Percentiles rank a stretch among this genome's conserved stretches.
phyloP scores from a whole-genome alignment of 2,113 vertebrate species.

The Excalfactoria chinensis region DNA sequence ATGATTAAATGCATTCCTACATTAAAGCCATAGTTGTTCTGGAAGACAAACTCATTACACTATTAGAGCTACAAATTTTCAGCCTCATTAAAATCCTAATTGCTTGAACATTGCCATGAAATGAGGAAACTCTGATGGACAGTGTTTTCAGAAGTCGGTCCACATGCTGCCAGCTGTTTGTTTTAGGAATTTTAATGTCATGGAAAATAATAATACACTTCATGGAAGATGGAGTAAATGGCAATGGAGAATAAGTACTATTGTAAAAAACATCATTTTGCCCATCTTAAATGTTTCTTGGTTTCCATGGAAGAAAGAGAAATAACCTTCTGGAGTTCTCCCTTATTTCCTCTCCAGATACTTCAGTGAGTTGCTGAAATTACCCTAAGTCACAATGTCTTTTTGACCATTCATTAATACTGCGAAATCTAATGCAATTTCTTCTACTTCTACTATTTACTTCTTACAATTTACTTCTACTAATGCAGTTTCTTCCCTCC shows the following conservation, averaged over 20 bases:
- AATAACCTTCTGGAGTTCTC: neutral
- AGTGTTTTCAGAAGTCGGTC: neutral
- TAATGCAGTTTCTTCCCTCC: neutral
- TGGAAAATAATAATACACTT: neutral
- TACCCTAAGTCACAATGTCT: slow-evolving; percentile 6
- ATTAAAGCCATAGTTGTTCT: slow-evolving; percentile 3
- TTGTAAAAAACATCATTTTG: neutral
- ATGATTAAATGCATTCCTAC: slow-evolving; percentile 28
- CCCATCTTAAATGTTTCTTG: neutral
- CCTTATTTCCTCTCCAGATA: neutral
- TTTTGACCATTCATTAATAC: slow-evolving; percentile 47
- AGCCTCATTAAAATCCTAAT: slow-evolving; percentile 63
- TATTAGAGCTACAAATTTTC: slow-evolving; percentile 55
- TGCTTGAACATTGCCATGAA: slow-evolving; percentile 39
- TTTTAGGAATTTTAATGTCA: neutral
- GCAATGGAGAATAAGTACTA: neutral
- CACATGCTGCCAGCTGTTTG: neutral
- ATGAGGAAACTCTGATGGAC: slow-evolving; percentile 42
- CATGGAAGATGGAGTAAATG: neutral
- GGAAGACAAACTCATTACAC: slow-evolving; percentile 35
- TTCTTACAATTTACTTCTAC: too few species aligned
- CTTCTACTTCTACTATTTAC: too few species aligned
- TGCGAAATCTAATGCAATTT: neutral
- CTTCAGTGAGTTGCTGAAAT: slow-evolving; percentile 26
- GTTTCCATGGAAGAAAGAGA: neutral